phyloP scores from a whole-genome alignment of 1,140 invertebrate species.

The Cydia amplana region DNA sequence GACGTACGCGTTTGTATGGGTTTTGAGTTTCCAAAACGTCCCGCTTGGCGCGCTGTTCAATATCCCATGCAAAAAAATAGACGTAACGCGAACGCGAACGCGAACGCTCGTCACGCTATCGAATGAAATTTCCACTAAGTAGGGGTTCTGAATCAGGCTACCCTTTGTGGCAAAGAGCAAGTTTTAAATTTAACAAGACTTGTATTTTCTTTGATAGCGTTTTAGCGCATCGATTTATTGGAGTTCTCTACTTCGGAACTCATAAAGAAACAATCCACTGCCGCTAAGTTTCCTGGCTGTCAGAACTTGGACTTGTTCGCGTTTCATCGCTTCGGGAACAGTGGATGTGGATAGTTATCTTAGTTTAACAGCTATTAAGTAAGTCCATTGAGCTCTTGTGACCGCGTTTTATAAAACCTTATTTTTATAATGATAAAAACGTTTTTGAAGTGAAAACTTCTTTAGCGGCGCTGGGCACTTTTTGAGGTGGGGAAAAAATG shows the following conservation, averaged over 20 bases:
- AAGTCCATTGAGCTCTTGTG: background rate
- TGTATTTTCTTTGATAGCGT: slow-evolving; percentile 11
- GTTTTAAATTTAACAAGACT: background rate
- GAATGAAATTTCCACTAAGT: too few species aligned
- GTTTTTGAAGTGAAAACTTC: too few species aligned
- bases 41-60: too few species aligned
- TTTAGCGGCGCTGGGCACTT: too few species aligned
- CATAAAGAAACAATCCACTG: slow-evolving; percentile 2
- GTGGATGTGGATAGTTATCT: background rate
- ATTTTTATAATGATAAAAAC: too few species aligned
- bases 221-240: background rate
- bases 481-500: too few species aligned
- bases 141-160: background rate
- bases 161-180: background rate
- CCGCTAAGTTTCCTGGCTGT: background rate
- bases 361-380: background rate
- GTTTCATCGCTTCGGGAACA: background rate
- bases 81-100: too few species aligned
- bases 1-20: too few species aligned
- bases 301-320: slow-evolving; percentile 3
- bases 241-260: background rate
- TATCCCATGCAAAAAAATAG: too few species aligned
- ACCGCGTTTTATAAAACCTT: background rate
- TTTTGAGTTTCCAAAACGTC: too few species aligned
- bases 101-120: too few species aligned